A percentile compares a stretch with the other conserved stretches of the same genome.
phyloP scores from a whole-genome alignment of 35 echinoderm and acorn worm species.

The Stichopus chloronotus region DNA sequence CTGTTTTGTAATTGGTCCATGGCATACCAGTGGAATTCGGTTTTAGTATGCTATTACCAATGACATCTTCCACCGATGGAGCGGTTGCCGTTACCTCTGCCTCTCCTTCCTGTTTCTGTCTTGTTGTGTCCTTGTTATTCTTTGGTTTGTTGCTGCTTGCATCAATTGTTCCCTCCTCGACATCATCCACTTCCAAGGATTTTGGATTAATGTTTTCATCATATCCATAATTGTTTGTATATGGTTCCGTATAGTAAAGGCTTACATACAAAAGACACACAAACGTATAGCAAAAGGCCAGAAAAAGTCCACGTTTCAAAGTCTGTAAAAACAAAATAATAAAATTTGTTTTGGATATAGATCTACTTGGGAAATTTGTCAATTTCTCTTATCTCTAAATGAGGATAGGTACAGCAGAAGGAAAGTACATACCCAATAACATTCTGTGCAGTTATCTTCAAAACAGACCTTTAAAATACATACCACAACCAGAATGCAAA shows the following conservation, averaged over 20 bases:
- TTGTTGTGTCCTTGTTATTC: neutral
- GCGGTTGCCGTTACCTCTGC: constrained; percentile 1
- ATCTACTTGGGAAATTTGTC: neutral
- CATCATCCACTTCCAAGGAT: neutral
- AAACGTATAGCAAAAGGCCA: constrained; percentile 57
- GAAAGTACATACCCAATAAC: too few species aligned
- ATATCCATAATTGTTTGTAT: constrained; percentile 49
- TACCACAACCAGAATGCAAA: too few species aligned
- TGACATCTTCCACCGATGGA: neutral
- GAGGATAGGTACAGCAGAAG: too few species aligned
- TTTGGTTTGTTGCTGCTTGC: neutral
- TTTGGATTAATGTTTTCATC: constrained; percentile 28
- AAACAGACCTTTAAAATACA: too few species aligned
- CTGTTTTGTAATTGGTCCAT: constrained; percentile 39
- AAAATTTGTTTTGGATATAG: neutral
- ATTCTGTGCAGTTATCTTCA: too few species aligned
- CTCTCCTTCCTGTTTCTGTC: neutral
- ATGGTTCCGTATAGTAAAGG: constrained; percentile 25
- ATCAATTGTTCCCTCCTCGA: neutral
- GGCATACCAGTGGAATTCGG: constrained; percentile 54
- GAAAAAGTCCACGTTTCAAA: constrained; percentile 39
- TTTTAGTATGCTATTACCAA: neutral
- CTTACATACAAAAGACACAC: constrained; percentile 39
- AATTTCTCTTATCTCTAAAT: too few species aligned
- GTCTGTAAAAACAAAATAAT: constrained; percentile 36